Percentiles rank a stretch among this genome's conserved stretches.
Conservation (phyloP, 37 sponge, comb jelly and placozoan genomes). For the Chondrosia reniformis region DNA sequence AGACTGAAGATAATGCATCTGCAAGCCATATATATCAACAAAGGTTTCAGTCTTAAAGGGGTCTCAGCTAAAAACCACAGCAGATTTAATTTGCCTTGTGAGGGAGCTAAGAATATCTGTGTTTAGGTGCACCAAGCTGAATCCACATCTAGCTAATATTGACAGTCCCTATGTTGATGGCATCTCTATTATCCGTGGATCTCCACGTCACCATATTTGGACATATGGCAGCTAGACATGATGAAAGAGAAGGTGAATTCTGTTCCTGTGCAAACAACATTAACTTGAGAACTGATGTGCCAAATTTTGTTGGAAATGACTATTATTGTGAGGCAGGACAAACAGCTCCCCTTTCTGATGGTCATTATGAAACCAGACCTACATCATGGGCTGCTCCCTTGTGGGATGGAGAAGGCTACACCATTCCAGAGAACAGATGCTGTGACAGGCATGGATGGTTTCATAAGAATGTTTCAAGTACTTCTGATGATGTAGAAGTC, state of each 20-base stretch:
- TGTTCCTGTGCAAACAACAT: conserved; percentile 3
- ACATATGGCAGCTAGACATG: not conserved
- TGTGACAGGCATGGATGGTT: conserved; percentile 22
- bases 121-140: too few species aligned
- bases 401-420: conserved; percentile 20
- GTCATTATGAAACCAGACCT: not conserved
- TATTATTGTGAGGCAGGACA: conserved; percentile 5
- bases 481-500: conserved; percentile 15
- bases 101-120: too few species aligned
- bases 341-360: too few species aligned
- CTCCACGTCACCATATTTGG: conserved; percentile 17
- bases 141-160: too few species aligned
- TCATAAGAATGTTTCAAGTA: not conserved
- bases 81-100: too few species aligned
- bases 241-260: not conserved
- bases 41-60: too few species aligned
- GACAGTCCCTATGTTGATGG: conserved; percentile 16
- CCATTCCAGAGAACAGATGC: conserved; percentile 12
- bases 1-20: too few species aligned
- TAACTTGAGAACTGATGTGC: not conserved
- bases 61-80: too few species aligned
- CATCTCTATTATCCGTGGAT: conserved; percentile 16
- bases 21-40: too few species aligned
- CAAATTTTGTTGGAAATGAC: conserved; percentile 7
- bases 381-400: conserved; percentile 11